phyloP scores from a whole-genome alignment of 1,140 invertebrate species.

The Orchestia grillus region DNA sequence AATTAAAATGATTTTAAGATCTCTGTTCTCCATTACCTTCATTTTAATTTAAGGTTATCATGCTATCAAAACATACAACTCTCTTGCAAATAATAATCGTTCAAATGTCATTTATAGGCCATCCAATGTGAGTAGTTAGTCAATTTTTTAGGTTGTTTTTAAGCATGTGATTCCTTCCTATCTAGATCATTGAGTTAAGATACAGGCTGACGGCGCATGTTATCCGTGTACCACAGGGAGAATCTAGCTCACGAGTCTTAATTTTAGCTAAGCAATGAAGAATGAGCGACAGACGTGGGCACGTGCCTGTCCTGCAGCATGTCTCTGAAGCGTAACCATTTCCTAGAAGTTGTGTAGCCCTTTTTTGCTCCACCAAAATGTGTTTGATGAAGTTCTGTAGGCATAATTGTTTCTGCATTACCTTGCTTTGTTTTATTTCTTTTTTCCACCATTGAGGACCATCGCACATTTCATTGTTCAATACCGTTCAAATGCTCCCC shows the following conservation, averaged over 20 bases:
- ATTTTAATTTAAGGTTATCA: neutral
- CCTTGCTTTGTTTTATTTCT: too few relatives aligned
- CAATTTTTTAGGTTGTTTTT: neutral
- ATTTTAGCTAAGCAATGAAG: neutral
- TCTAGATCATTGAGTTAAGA: neutral
- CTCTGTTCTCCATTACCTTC: too few relatives aligned
- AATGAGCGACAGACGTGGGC: neutral
- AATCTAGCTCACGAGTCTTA: too few relatives aligned
- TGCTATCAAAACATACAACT: neutral
- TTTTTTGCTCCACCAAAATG: too few relatives aligned
- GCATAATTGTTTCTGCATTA: neutral
- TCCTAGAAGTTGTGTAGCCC: too few relatives aligned
- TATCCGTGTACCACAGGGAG: neutral
- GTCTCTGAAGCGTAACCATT: too few relatives aligned
- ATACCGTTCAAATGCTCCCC: too few relatives aligned
- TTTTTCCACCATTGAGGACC: too few relatives aligned
- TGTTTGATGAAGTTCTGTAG: too few relatives aligned
- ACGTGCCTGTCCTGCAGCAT: too few relatives aligned
- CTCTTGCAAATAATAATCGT: neutral
- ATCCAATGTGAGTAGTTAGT: neutral
- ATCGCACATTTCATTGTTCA: too few relatives aligned
- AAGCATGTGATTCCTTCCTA: neutral
- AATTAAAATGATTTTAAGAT: too few relatives aligned
- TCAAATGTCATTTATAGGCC: neutral
- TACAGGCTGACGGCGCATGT: neutral